These are phyloP conservation scores for Parapsyche elsis DNA, from an alignment of 1,140 invertebrate species.

Conservation along the genomic window DNA sequence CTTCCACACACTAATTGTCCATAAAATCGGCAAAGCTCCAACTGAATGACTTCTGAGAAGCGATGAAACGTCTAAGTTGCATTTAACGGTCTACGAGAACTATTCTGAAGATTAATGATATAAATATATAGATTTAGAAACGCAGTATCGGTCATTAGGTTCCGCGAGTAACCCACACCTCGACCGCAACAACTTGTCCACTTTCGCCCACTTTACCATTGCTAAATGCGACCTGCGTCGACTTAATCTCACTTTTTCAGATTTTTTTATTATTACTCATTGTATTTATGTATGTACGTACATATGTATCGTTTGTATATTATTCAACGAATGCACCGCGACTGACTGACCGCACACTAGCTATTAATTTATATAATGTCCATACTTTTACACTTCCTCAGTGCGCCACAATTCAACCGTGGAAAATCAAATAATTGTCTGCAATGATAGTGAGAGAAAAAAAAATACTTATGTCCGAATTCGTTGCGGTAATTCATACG, in stretches of 20 bases:
- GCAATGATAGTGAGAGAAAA: no score
- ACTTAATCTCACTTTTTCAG: slow-evolving; percentile 22
- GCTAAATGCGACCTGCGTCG: slow-evolving; percentile 37
- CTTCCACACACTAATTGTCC: no score
- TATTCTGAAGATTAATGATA: no score
- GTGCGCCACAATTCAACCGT: not conserved
- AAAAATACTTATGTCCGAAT: not conserved
- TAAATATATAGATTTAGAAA: no score
- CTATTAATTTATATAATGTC: slow-evolving; percentile 1
- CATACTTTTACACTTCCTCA: not conserved
- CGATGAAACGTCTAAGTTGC: not conserved
- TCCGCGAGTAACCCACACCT: slow-evolving; percentile 31
- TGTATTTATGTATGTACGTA: not conserved
- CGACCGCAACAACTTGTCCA: slow-evolving; percentile 14
- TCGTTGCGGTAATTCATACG: not conserved
- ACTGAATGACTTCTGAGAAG: not conserved
- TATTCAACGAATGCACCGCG: no score
- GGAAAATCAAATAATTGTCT: not conserved
- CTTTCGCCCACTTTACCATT: slow-evolving; percentile 50
- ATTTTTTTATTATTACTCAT: not conserved
- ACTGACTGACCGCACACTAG: no score
- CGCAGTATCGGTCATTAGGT: not conserved
- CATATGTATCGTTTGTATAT: no score
- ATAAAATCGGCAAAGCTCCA: not conserved
- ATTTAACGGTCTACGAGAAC: no score